Evolutionary conservation across 2,888 invertebrate genomes (phyloP).

Genomic region (Girardia tigrina): DNA sequence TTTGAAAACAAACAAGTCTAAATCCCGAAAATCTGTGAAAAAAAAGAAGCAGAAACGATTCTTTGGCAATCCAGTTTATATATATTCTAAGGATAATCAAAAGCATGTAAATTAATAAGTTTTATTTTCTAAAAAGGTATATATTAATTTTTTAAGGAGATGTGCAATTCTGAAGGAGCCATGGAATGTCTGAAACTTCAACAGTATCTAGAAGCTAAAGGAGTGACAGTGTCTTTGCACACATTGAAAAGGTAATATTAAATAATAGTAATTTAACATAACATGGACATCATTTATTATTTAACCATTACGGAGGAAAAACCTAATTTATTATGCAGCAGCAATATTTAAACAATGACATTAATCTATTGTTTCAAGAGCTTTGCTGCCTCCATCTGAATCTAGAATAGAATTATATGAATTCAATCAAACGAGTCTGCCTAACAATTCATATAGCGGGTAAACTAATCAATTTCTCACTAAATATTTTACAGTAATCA

Average conservation of each 20-base stretch:
- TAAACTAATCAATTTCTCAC: not conserved
- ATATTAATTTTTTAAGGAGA: not conserved
- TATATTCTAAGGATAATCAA: not conserved
- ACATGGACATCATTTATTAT: too few species aligned
- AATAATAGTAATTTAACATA: not conserved
- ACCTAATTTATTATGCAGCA: too few species aligned
- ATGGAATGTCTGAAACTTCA: not conserved
- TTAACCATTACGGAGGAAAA: too few species aligned
- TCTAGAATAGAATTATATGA: conserved; percentile 27
- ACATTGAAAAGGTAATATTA: not conserved
- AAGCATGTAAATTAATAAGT: not conserved
- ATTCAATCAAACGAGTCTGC: conserved; percentile 20
- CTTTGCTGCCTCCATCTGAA: conserved; percentile 9
- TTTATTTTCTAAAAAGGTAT: not conserved
- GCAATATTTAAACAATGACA: not conserved
- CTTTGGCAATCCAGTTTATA: not conserved
- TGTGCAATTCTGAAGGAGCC: not conserved
- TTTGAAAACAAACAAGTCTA: not conserved
- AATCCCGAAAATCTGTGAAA: not conserved
- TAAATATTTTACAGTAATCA: not conserved
- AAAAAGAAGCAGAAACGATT: not conserved
- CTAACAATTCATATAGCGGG: conserved; percentile 5
- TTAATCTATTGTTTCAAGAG: conserved; percentile 25
- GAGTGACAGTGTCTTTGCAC: not conserved
- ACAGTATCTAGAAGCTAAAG: not conserved